A percentile compares a stretch with the other conserved stretches of the same genome.
phyloP scores from a whole-genome alignment of 1,140 invertebrate genomes.

The Drosophila burlai region DNA sequence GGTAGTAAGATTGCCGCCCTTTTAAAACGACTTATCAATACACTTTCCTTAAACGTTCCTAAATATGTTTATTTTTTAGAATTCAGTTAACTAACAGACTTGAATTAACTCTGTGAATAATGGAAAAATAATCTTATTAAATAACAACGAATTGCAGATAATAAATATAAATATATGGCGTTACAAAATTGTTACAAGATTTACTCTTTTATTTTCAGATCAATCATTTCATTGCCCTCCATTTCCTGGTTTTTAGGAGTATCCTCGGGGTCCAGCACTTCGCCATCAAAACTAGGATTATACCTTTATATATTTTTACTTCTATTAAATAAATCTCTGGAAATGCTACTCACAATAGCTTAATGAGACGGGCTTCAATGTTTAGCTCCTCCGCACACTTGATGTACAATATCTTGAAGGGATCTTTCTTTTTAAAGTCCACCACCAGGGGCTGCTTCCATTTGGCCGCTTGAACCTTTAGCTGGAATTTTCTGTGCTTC shows the following conservation, averaged over 20 bases:
- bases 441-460: slow-evolving; percentile 69
- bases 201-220: slow-evolving; percentile 42
- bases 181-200: background rate
- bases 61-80: background rate
- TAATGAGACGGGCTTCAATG: slow-evolving; percentile 29
- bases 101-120: background rate
- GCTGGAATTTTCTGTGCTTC: slow-evolving; percentile 55
- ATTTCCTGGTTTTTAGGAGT: slow-evolving; percentile 73
- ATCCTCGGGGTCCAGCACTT: slow-evolving; percentile 63
- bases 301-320: background rate
- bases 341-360: slow-evolving; percentile 47
- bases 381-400: slow-evolving; percentile 76
- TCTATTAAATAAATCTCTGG: background rate
- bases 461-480: slow-evolving; percentile 69
- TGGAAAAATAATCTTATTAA: background rate
- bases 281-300: slow-evolving; percentile 71
- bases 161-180: background rate
- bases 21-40: background rate
- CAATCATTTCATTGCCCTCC: slow-evolving; percentile 77
- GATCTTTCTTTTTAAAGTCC: slow-evolving; percentile 56
- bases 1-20: background rate
- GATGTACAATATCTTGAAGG: slow-evolving; percentile 73
- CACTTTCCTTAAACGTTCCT: background rate
- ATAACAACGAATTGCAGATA: background rate
- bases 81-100: background rate